Base-by-base conservation (phyloP, 2,888 invertebrate species). In the Meteorus colon region DNA sequence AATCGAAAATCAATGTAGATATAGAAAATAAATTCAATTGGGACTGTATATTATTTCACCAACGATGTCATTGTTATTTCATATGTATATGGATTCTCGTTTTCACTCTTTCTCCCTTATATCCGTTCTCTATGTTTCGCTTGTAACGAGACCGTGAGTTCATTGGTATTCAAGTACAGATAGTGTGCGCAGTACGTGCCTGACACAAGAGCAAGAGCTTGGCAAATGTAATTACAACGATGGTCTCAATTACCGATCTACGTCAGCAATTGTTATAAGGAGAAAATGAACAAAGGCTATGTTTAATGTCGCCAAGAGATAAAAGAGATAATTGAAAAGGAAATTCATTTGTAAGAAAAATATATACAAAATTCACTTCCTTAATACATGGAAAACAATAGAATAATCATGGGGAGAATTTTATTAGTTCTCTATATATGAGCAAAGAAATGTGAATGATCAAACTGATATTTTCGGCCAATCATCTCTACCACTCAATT, bases 201-300 rank as follows among this genome's bases (percentile, higher is more conserved):
- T 81, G 80, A 80, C 82, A 78, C 80, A 70, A 68, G 72, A 78
- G 78, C 78, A 74, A 77, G 76, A 79, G 69, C 77, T 78, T 77
- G 81, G 79, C 82, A 83, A 80, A 86, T 83, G 83, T 82, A 86
- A 86, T 85, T 86, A 86, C 82, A 77, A 78, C 83, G 79, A 84
- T 84, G 81, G 82, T 86, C 84, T 86, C 84, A 84, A 86, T 86
- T 86, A 85, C 85, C 81, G 83, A 83, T 83, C 83, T 79, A 79
- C 82, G 83, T 84, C 84, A 83, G 84, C 82, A 83, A 84, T 85
- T 82, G 84, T 84, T 81, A 81, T 82, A 78, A 80, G 82, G 80
- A 82, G 81, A 24, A 60, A 67, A 68, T 63, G 66, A 31, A 59
- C 55, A 37, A 59, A 60, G 66, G 55, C 12, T 24, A 41, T 66